phyloP scores from a whole-genome alignment of 2,113 vertebrate species.

The Gallinago paraguaiae region DNA sequence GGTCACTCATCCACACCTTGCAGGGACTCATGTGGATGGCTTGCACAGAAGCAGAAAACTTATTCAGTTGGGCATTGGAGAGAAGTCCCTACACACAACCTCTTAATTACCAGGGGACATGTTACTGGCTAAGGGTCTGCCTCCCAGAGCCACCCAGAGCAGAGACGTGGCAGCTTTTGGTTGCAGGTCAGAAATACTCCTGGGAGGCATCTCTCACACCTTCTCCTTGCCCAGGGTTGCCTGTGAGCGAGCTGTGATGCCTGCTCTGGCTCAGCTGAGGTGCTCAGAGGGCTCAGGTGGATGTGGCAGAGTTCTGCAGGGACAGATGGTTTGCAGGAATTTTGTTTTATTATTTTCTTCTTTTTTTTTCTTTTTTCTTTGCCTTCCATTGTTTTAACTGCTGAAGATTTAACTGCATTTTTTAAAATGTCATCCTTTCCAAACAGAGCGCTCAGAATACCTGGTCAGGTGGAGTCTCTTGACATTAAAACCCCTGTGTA shows the following conservation, averaged over 20 bases:
- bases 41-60: neutral
- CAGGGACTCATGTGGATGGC: neutral
- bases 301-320: neutral
- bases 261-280: neutral
- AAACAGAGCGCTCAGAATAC: neutral
- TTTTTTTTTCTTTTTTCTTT: neutral
- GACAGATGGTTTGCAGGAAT: neutral
- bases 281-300: neutral
- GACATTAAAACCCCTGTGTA: rapidly evolving
- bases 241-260: neutral
- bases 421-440: neutral
- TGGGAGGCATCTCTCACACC: neutral
- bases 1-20: neutral
- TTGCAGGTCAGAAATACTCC: neutral
- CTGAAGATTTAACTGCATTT: neutral
- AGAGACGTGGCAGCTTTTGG: neutral
- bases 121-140: neutral
- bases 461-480: neutral
- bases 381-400: neutral
- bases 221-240: neutral
- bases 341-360: neutral
- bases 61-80: neutral
- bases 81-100: neutral
- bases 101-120: neutral
- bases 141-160: neutral